Percentiles rank a stretch among this genome's conserved stretches.
These are phyloP conservation scores for Oreonectes daqikongensis DNA, from an alignment of 2,797 vertebrate species.

Conservation along the genomic window DNA sequence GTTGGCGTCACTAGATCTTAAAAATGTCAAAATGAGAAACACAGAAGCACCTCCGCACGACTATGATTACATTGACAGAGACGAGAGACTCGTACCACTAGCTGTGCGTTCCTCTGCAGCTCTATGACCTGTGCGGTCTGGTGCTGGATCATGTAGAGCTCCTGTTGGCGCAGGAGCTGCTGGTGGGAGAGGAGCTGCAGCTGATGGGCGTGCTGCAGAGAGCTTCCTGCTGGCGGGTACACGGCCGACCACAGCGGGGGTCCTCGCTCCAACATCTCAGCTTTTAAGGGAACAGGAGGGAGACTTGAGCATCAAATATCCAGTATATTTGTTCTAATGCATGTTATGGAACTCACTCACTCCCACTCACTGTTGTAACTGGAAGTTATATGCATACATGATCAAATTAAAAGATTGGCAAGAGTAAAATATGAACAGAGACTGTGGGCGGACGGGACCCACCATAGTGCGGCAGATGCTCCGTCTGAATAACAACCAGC, in stretches of 20 bases:
- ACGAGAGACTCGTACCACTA: slow-evolving; percentile 80
- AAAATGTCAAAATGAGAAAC: slow-evolving; percentile 14
- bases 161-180: slow-evolving; percentile 94
- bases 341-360: neutral
- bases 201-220: slow-evolving; percentile 95
- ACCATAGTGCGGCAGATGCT: slow-evolving; percentile 96
- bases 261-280: slow-evolving; percentile 90
- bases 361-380: slow-evolving; percentile 8
- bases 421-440: neutral
- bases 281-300: slow-evolving; percentile 60
- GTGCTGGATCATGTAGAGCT: slow-evolving; percentile 95
- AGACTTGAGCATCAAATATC: slow-evolving; percentile 14
- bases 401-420: neutral
- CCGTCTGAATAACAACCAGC: slow-evolving; percentile 91
- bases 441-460: slow-evolving; percentile 57
- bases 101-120: slow-evolving; percentile 90
- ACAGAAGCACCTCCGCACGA: neutral
- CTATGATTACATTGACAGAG: slow-evolving; percentile 14
- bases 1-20: neutral
- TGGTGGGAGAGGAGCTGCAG: slow-evolving; percentile 97
- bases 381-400: neutral
- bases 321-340: slow-evolving; percentile 10
- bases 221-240: slow-evolving; percentile 83
- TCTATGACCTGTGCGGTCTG: slow-evolving; percentile 95
- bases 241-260: slow-evolving; percentile 90